Evolutionary conservation across 2,797 vertebrate species (phyloP).

Genomic region (Parambassis ranga): DNA sequence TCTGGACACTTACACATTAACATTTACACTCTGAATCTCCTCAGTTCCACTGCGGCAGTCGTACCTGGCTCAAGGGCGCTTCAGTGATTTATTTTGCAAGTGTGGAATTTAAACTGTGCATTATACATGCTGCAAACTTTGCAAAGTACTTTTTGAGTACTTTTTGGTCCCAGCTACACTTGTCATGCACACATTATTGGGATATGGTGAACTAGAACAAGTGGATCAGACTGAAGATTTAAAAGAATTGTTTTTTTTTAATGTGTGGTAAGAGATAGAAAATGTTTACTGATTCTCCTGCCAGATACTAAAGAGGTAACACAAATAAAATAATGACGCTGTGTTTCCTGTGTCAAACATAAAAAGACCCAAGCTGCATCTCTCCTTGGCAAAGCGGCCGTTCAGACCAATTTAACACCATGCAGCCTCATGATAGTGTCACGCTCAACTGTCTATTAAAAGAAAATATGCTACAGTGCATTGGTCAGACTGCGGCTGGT

Average conservation of each 20-base stretch:
- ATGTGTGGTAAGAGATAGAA: not conserved
- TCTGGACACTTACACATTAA: too few species aligned
- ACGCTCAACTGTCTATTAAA: conserved; percentile 46
- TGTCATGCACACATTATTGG: too few species aligned
- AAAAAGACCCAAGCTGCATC: conserved; percentile 25
- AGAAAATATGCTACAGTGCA: conserved; percentile 40
- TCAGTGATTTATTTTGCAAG: not conserved
- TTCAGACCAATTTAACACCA: conserved; percentile 47
- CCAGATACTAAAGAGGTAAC: conserved; percentile 28
- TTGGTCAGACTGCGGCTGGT: conserved; percentile 53
- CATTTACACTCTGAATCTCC: not conserved
- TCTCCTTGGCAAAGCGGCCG: conserved; percentile 12
- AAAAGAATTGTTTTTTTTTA: too few species aligned
- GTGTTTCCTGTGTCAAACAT: conserved; percentile 25
- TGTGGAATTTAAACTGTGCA: not conserved
- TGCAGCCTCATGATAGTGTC: not conserved
- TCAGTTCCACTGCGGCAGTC: not conserved
- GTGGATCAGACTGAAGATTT: too few species aligned
- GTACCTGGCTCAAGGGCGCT: not conserved
- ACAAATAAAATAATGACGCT: conserved; percentile 43
- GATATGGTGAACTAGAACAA: too few species aligned
- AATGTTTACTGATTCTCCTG: not conserved
- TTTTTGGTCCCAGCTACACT: too few species aligned
- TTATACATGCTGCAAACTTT: not conserved
- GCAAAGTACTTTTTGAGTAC: not conserved